Conservation (phyloP, 2,888 invertebrate genomes). For the Xylota sylvarum region DNA sequence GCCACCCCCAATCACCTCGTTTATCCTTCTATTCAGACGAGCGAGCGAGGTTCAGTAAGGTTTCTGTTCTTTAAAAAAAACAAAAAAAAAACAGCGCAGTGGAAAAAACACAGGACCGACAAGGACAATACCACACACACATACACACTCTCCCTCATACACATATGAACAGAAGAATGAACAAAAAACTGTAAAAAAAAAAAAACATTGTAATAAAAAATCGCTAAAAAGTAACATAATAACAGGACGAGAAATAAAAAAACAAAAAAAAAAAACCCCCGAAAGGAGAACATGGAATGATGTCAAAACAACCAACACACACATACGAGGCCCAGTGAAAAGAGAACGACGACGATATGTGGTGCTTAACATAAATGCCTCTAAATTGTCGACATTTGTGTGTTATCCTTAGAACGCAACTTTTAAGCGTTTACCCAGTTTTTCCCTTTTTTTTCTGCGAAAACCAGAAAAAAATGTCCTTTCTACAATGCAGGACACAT, state of each 20-base stretch:
- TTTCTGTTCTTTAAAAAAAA: constrained; percentile 1
- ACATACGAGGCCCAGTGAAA: neutral
- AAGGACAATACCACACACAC: constrained; percentile 2
- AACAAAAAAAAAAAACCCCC: neutral
- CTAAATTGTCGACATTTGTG: constrained; percentile 54
- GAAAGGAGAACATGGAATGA: constrained; percentile 12
- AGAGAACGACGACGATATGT: constrained; percentile 4
- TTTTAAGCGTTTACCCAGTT: constrained; percentile 45
- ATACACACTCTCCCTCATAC: neutral
- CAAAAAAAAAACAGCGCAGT: constrained; percentile 11
- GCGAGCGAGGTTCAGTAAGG: no score
- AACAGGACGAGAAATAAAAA: neutral
- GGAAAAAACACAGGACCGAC: constrained; percentile 10
- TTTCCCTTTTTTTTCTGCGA: neutral
- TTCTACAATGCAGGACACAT: constrained; percentile 14
- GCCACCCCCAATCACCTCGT: neutral
- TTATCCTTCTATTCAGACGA: constrained; percentile 1
- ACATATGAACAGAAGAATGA: neutral
- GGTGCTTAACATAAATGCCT: constrained; percentile 47
- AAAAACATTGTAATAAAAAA: constrained; percentile 28
- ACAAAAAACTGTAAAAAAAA: neutral
- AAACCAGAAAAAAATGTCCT: neutral
- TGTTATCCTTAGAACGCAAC: constrained; percentile 49
- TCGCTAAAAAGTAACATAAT: constrained; percentile 27
- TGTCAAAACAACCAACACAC: constrained; percentile 14